Evolutionary conservation across 92 coral and sea anemone species (phyloP), one percentile per base, ranked within the genome.

Genomic region (Heliopora coerulea): DNA sequence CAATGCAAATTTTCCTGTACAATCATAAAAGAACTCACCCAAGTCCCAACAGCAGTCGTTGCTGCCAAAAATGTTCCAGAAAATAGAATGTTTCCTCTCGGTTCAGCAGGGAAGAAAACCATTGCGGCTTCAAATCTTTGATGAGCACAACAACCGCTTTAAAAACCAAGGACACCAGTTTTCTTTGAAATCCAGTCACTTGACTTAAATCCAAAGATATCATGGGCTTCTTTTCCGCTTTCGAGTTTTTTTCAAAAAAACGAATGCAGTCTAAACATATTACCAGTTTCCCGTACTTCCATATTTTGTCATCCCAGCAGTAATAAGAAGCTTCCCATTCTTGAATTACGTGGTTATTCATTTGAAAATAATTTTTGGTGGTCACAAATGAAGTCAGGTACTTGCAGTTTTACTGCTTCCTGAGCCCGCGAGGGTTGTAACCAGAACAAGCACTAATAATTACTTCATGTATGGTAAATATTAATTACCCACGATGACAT

Each of bases 11-110:
- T n/a, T n/a, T n/a, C n/a, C n/a, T n/a, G n/a, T n/a, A n/a, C n/a
- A n/a, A n/a, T n/a, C n/a, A n/a, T n/a, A n/a, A n/a, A n/a, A n/a
- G n/a, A 60, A 32, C 72, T 75, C 54, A 56, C 54, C 59, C 88
- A 17, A 57, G 86, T 91, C 89, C 86, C 56, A 82, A 58, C 35
- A 95, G 85, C 12, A 93, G 76, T 17, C 86, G 67, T 83, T 95
- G 95, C 60, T 87, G 80, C 99, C 99, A 95, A 64, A 95, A 95
- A 84, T 95, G 99, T 40, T 95, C 99, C 58, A 90, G 61, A 39
- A 83, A 83, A 78, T 83, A 88, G 39, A 70, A 95, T 18, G 80
- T 88, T 62, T 84, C 80, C 19, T 90, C 87, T 59, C 99, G 82
- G 58, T 90, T 91, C 31, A 49, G 57, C 31, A 95, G 70, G 10